These are phyloP conservation scores for Heterotis niloticus DNA, from an alignment of 2,113 vertebrate genomes.

Conservation along the genomic window DNA sequence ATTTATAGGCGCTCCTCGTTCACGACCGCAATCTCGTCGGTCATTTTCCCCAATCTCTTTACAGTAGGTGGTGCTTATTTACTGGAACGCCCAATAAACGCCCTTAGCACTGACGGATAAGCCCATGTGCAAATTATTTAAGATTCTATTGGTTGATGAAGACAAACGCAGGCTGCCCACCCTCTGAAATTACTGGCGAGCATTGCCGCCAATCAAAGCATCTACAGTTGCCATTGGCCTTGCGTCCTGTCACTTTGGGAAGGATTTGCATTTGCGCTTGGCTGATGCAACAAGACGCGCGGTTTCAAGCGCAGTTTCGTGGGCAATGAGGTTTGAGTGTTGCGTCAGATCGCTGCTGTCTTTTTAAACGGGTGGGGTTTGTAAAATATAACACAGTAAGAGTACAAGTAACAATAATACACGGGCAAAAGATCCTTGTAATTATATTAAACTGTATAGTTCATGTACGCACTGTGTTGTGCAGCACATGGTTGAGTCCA, in stretches of 20 bases:
- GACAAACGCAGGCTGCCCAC: neutral
- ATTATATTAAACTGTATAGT: no score
- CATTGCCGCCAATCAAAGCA: conserved; percentile 16
- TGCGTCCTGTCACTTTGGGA: neutral
- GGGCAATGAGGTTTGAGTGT: neutral
- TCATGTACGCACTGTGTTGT: neutral
- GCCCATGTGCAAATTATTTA: neutral
- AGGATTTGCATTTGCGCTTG: neutral
- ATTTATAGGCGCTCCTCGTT: neutral
- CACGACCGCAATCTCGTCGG: no score
- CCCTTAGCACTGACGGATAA: conserved; percentile 3
- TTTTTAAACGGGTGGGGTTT: neutral
- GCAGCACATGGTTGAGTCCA: neutral
- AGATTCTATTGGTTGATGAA: conserved; percentile 22
- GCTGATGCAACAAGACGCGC: conserved; percentile 64
- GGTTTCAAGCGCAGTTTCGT: neutral
- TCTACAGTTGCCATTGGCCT: conserved; percentile 36
- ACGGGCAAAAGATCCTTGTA: no score
- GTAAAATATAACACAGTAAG: neutral
- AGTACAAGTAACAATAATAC: no score
- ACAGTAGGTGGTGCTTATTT: accelerated
- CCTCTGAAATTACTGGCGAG: neutral
- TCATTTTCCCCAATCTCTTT: conserved; percentile 44
- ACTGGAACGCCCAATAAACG: conserved; percentile 34
- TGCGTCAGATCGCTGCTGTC: conserved; percentile 1